These are phyloP conservation scores for Peucedramus taeniatus DNA, from an alignment of 2,113 vertebrate genomes.

Conservation along the genomic window DNA sequence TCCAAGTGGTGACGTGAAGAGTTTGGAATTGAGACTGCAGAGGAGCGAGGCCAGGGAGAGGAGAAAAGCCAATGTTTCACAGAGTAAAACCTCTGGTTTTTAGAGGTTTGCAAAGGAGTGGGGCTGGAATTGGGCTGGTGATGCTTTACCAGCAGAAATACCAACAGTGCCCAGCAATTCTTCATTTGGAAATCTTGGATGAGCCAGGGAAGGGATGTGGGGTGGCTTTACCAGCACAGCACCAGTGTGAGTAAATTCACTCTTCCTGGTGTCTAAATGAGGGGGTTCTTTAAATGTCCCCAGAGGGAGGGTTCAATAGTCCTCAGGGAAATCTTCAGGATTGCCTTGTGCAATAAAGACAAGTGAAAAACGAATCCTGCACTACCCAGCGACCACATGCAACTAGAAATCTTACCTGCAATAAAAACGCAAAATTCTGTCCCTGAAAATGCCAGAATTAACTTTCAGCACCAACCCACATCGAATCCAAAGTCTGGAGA, in stretches of 20 bases:
- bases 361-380: not conserved
- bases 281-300: not conserved
- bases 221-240: not conserved
- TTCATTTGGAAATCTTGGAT: not conserved
- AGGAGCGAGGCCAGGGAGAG: not conserved
- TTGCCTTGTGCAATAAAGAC: not conserved
- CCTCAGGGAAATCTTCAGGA: not conserved
- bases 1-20: not conserved
- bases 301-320: not conserved
- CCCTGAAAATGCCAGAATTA: not conserved
- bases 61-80: not conserved
- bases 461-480: not conserved
- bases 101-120: not conserved
- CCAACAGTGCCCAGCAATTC: not conserved
- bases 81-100: not conserved
- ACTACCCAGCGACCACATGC: accelerated
- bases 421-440: not conserved
- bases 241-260: not conserved
- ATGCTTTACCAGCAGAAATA: not conserved
- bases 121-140: not conserved
- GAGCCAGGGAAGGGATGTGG: not conserved
- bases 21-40: not conserved
- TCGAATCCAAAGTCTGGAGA: not conserved
- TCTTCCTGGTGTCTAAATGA: accelerated
- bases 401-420: not conserved